phyloP scores from a whole-genome alignment of 2,797 vertebrate species.

The Onychomys leucogaster region DNA sequence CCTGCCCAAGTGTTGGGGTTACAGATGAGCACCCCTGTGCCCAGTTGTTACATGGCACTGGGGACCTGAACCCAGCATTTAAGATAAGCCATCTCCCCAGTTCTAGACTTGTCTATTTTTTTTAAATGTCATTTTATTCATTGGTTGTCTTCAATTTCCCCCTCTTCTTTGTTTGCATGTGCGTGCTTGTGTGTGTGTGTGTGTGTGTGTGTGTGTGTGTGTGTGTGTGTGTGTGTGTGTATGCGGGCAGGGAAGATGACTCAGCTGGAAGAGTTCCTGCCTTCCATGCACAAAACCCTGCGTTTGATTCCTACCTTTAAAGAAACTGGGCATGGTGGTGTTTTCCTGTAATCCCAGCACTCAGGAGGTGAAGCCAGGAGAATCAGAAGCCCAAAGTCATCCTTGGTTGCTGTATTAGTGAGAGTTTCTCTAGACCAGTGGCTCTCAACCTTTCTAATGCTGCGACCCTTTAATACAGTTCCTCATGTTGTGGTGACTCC shows the following conservation, averaged over 20 bases:
- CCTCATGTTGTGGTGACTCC: neutral
- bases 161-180: accelerated
- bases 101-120: neutral
- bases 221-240: too few species aligned
- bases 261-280: neutral
- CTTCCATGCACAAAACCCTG: neutral
- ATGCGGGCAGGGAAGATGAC: neutral
- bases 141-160: neutral
- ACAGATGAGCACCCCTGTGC: neutral
- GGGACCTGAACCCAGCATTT: neutral
- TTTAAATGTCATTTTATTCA: neutral
- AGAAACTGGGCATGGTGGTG: neutral
- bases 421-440: neutral
- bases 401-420: neutral
- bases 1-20: neutral
- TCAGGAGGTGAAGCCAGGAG: neutral
- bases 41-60: neutral
- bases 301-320: neutral
- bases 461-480: neutral
- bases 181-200: neutral
- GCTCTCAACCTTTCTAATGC: neutral
- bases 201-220: too few species aligned
- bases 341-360: neutral
- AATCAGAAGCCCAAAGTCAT: neutral
- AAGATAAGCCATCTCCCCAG: neutral